Evolutionary conservation across 2,888 invertebrate species (phyloP), one percentile per base, ranked within the genome.

Genomic region (Orgyia antiqua): DNA sequence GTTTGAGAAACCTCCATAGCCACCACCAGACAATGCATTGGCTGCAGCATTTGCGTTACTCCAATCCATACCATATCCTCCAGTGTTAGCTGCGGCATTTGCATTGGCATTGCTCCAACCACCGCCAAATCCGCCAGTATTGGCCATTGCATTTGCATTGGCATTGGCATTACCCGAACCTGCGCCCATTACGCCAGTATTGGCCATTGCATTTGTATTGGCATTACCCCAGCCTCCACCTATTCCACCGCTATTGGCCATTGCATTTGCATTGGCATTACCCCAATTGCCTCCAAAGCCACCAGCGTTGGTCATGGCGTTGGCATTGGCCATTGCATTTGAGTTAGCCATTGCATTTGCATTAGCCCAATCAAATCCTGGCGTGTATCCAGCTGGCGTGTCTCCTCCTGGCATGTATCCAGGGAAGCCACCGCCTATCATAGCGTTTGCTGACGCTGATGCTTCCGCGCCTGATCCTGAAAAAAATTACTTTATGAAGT

Each of bases 401-500:
- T 20, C 20, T 12, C 1, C 20, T n/a, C 9, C 6, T 18, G 18
- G 18, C 18, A 1, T 4, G 4, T 18, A 18, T 18, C 18, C 18
- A 8, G 4, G 8, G 2, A 18, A 18, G 6, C 7, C 6, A 9
- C 9, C 9, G 9, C 4, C 19, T 2, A 25, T n/a, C 4, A 7
- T 19, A 5, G 20, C 12, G 6, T 33, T 43, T 1, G 33, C 32
- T 20, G 25, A 33, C n/a, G 34, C 30, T 19, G 31, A 31, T 10
- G 29, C 24, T 10, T 10, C 10, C 6, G 23, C 3, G 7, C 23
- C 6, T 10, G 10, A 23, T 23, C 10, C 10, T 2, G 10, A 4
- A 15, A 15, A 15, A 15, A 15, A n/a, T n/a, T n/a, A n/a, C n/a
- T n/a, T n/a, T n/a, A n/a, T n/a, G n/a, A n/a, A n/a, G n/a, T n/a